Evolutionary conservation across 2,888 invertebrate genomes (phyloP), one percentile per base, ranked within the genome.

Genomic region (Acleris emargana): DNA sequence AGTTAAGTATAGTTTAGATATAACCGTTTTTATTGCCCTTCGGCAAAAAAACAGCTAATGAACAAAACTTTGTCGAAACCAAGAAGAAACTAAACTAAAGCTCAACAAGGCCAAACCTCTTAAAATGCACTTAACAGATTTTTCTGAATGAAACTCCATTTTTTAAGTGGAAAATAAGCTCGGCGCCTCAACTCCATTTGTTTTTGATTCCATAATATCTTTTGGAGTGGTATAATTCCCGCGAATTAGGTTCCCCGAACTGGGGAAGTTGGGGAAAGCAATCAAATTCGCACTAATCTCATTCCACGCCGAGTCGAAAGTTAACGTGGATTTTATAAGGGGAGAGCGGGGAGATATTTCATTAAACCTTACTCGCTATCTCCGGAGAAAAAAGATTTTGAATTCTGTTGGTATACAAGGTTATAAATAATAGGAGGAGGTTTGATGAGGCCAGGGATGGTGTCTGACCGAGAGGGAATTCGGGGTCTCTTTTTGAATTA

Each of bases 211-310:
- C 47, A 38, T 62, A 62, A 55, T 54, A 54, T 50, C 45, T 53
- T 61, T 32, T 7, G 13, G 28, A 38, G n/a, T 28, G 32, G 49
- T 55, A 55, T 55, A 55, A 62, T 55, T 42, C 50, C 32, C 61
- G 53, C 38, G 45, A 55, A 49, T 55, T 50, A 62, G 42, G 28
- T 45, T 38, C 58, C 47, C 32, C 9, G 32, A 2, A 2, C 32
- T 49, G 42, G 17, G 42, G 28, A 16, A 43, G 32, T 38, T 28
- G 18, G 50, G 60, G 22, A 17, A 64, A 49, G 52, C 57, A 64
- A 67, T 64, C 64, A 64, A 67, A 64, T 57, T 64, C 52, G 18
- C 57, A 61, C 64, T 55, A 64, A 67, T 67, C 60, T 66, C 32
- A 57, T 66, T 55, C 25, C 18, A 25, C 60, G 55, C 50, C 45